Percentiles rank a stretch among this genome's conserved stretches.
Evolutionary conservation across 2,888 invertebrate genomes (phyloP).

Genomic region (Eupithecia centaureata): DNA sequence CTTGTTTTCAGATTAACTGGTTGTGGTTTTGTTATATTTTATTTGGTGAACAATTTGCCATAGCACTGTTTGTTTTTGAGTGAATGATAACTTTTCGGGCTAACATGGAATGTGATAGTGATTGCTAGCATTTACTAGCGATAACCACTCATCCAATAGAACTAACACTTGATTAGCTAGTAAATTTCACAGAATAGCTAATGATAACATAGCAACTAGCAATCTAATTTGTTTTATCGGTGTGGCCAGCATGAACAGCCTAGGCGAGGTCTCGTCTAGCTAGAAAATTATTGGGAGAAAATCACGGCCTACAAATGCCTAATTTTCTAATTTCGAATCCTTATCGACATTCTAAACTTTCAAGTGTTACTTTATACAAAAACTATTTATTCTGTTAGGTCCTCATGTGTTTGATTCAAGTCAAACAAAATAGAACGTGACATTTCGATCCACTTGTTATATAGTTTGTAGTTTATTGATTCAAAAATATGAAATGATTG

Average conservation of each 20-base stretch:
- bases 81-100: conserved; percentile 9
- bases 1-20: background rate
- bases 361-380: no score
- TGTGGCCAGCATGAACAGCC: background rate
- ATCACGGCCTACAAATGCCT: background rate
- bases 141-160: background rate
- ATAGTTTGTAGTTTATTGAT: background rate
- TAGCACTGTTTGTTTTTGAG: background rate
- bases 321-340: background rate
- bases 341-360: background rate
- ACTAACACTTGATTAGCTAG: background rate
- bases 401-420: background rate
- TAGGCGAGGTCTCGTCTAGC: background rate
- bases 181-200: background rate
- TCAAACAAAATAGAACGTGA: background rate
- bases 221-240: background rate
- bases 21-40: background rate
- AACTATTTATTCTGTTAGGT: background rate
- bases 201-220: background rate
- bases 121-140: conserved; percentile 10
- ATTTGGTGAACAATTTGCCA: background rate
- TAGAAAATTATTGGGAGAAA: background rate
- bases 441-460: background rate
- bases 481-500: background rate
- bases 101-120: conserved; percentile 24